Base-by-base conservation (phyloP, 2,797 vertebrate species). In the Sarcoramphus papa region DNA sequence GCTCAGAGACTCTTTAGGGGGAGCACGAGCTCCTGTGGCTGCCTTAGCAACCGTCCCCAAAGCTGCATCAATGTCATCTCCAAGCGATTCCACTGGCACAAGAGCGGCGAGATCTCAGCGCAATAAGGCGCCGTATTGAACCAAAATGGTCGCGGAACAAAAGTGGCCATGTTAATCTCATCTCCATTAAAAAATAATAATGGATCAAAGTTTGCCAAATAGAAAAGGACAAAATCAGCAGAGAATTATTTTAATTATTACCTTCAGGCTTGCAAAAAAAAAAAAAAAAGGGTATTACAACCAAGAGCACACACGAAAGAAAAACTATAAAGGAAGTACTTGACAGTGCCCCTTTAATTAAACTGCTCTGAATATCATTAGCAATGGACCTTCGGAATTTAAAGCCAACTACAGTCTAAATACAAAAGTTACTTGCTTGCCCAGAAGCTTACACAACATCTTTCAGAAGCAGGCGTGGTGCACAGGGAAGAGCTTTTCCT, bases 181-280 rank as follows among this genome's bases (percentile, higher is more conserved):
- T 56, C 90, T 80, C 86, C 83, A 83, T 96, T 97, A 95, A 90
- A 96, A 94, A 95, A 85, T 93, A 97, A 98, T 93, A 97, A 96
- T 65, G 78, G 96, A 95, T 97, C 84, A 92, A 92, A 97, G 94
- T 97, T 98, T 97, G 97, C 93, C 94, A 95, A 95, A 97, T 65
- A 96, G 97, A 94, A 92, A 96, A 96, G 94, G 93, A 96, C 92
- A 83, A 97, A 97, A 97, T 96, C 97, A 97, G 93, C 63, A 92
- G 97, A 97, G 92, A 96, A 97, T 96, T 97, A 74, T 78, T 96
- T 94, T 97, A 98, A 97, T 97, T 97, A 97, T 95, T 96, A 97
- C 95, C 96, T 97, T 94, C 93, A 59, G 95, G 95, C 93, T 95
- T 67, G 27, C 45, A 62, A 65, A 83, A 91, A 93, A 76, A 53